These are phyloP conservation scores for Eonycteris spelaea DNA, from an alignment of 2,113 vertebrate genomes.

Conservation along the genomic window DNA sequence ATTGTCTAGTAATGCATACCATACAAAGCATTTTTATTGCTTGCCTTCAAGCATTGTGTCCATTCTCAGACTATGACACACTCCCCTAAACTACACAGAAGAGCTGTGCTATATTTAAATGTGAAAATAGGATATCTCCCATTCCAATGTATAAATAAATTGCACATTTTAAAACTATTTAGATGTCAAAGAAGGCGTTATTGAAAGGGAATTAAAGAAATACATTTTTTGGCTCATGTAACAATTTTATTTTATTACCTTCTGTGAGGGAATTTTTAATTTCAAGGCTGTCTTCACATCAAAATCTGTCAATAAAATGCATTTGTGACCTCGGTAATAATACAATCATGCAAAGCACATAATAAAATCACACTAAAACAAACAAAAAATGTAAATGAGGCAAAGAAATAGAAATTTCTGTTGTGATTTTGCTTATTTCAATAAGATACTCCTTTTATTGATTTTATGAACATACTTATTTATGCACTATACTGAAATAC, in stretches of 20 bases:
- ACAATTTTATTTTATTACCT: slow-evolving; percentile 72
- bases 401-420: slow-evolving; percentile 75
- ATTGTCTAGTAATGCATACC: slow-evolving; percentile 55
- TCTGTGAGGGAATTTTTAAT: slow-evolving; percentile 60
- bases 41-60: slow-evolving; percentile 69
- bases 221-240: slow-evolving; percentile 66
- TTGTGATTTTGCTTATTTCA: slow-evolving; percentile 77
- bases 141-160: slow-evolving; percentile 73
- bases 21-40: slow-evolving; percentile 73
- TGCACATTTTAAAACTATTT: slow-evolving; percentile 72
- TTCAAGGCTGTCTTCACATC: slow-evolving; percentile 63
- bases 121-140: slow-evolving; percentile 77
- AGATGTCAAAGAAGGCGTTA: slow-evolving; percentile 68
- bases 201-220: slow-evolving; percentile 72
- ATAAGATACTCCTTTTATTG: slow-evolving; percentile 81
- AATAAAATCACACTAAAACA: slow-evolving; percentile 79
- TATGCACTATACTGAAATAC: slow-evolving; percentile 87
- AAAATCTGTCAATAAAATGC: slow-evolving; percentile 73
- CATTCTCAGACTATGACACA: slow-evolving; percentile 65
- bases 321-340: slow-evolving; percentile 84
- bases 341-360: slow-evolving; percentile 83
- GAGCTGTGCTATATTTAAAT: slow-evolving; percentile 73
- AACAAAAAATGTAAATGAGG: slow-evolving; percentile 74
- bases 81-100: slow-evolving; percentile 67
- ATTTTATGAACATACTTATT: slow-evolving; percentile 83